phyloP scores from a whole-genome alignment of 2,113 vertebrate species.

The Ciconia maguari region DNA sequence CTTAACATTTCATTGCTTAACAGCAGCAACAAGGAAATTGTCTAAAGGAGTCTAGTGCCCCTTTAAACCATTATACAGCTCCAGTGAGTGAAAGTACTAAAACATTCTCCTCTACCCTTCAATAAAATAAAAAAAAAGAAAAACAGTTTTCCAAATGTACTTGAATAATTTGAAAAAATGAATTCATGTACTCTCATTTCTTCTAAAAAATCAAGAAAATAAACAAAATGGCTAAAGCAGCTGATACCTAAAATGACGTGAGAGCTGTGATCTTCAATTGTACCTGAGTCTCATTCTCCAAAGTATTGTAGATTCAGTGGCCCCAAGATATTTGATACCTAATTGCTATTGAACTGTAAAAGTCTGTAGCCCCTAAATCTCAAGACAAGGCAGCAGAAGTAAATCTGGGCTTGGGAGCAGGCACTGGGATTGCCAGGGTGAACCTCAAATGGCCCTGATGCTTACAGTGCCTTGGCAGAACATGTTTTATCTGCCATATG shows the following conservation, averaged over 20 bases:
- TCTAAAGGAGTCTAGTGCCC: not conserved
- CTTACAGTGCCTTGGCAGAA: constrained; percentile 10
- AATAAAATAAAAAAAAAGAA: not conserved
- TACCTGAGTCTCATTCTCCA: not conserved
- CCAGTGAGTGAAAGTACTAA: not conserved
- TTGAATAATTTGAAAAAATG: not conserved
- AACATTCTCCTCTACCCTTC: not conserved
- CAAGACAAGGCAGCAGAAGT: not conserved
- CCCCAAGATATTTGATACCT: not conserved
- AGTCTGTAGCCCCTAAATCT: not conserved
- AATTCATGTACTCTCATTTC: not conserved
- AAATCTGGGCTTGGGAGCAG: not conserved
- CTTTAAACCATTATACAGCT: not conserved
- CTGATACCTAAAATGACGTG: not conserved
- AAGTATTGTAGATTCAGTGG: not conserved
- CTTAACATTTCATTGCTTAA: not conserved
- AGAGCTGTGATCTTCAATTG: not conserved
- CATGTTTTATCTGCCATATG: not conserved
- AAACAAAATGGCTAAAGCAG: not conserved
- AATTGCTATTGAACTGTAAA: not conserved
- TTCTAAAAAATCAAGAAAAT: not conserved
- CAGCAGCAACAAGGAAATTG: not conserved
- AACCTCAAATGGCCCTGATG: not conserved
- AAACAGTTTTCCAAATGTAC: not conserved
- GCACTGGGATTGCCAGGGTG: not conserved